Evolutionary conservation across 2,888 invertebrate genomes (phyloP), one percentile per base, ranked within the genome.

Genomic region (Meta bourneti): DNA sequence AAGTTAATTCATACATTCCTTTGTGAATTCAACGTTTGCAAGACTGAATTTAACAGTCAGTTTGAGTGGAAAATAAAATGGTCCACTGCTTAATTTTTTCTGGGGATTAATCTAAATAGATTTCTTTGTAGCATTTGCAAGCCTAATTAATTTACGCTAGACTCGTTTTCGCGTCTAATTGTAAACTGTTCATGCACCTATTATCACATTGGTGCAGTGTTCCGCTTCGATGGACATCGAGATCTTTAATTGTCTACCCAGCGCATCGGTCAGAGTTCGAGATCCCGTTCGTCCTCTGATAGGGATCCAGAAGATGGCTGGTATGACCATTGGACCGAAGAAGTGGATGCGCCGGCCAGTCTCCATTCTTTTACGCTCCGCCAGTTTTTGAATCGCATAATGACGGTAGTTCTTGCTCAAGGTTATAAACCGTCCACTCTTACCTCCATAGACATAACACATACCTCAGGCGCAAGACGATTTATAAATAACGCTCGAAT

Each of bases 331-430:
- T 90, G 85, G 90, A 90, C 90, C 90, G 85, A 78, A 75, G 85
- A 90, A 79, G 51, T 78, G 19, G 82, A 83, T 83, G 75, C 80
- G 80, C 74, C 90, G 85, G 81, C 80, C 81, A 90, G 90, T 85
- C 90, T 79, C 79, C 83, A 90, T 79, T 81, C 86, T 82, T 91
- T 71, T 91, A 91, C 86, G 90, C 90, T 77, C 86, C 34, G 77
- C 9, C 86, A 86, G 61, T 72, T 90, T 69, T 84, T 20, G 61
- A 74, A 90, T 79, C 79, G 54, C 71, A 80, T 79, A 72, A 90
- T 72, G 51, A 72, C n/a, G 71, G 54, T 61, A 72, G 51, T n/a
- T n/a, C 70, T 86, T 70, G 70, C 20, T 83, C 77, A 70, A 83
- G 81, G 82, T 74, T 89, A 74, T n/a, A 78, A 75, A 48, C 74